Base-by-base conservation (phyloP, 1,140 invertebrate genomes). In the Lanistes nyassanus region DNA sequence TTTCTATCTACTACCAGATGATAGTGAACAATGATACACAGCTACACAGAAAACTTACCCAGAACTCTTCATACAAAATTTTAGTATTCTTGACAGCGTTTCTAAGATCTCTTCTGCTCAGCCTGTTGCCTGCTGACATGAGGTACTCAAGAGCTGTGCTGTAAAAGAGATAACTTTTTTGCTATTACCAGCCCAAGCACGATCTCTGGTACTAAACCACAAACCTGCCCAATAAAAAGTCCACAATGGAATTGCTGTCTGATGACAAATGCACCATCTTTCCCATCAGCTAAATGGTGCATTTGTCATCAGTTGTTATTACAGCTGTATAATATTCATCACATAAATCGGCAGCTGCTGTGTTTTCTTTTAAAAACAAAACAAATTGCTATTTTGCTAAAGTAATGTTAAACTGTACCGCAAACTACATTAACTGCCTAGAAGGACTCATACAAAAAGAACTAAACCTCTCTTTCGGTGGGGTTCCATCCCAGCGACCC, bases 21-120 rank as follows among this genome's bases (percentile, higher is more conserved):
- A 47, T 47, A 47, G 19, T 47, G 19, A 3, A 47, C 9, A 53
- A 2, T 11, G 4, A 29, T 51, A 74, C 53, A 34, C 31, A 64
- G n/a, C n/a, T n/a, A n/a, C n/a, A n/a, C n/a, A n/a, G n/a, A n/a
- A 68, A 56, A 78, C 80, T 81, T 83, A 90, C 89, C 95, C 95
- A 97, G 87, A 97, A 97, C 86, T 97, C 96, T 82, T 94, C 93
- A 85, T 97, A 95, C 29, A 97, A 86, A 19, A 88, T 87, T 58
- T 88, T 81, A 0, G 90, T 89, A 83, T 93, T 91, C 79, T 89
- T 90, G 6, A 92, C 81, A 66, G 88, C 90, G 83, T 93, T 94
- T 36, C 93, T 91, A 67, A 97, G 90, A 79, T 96, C 92, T 60
- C 91, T 90, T 76, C 94, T 92, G 81, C 94, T 91, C 55, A 93